phyloP scores from a whole-genome alignment of 2,113 vertebrate genomes.

The Syrrhaptes paradoxus region DNA sequence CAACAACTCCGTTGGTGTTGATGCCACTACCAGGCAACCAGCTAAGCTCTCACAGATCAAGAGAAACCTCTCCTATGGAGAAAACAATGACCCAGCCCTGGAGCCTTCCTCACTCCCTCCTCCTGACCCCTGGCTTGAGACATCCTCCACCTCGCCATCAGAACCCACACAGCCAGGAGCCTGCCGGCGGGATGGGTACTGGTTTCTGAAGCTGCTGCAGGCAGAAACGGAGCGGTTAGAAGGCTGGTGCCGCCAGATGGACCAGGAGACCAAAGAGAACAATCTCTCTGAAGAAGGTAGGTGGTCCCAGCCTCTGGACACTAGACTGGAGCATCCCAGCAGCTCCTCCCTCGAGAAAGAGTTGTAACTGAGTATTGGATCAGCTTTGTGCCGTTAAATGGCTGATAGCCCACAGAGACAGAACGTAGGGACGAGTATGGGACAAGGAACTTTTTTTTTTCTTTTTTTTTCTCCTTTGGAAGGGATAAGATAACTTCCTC shows the following conservation, averaged over 20 bases:
- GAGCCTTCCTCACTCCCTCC: slow-evolving; percentile 96
- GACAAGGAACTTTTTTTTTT: background rate
- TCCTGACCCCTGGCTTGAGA: slow-evolving; percentile 97
- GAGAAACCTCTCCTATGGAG: slow-evolving; percentile 96
- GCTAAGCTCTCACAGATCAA: slow-evolving; percentile 93
- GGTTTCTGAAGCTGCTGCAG: slow-evolving; percentile 98
- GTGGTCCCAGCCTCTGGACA: background rate
- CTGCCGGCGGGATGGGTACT: slow-evolving; percentile 93
- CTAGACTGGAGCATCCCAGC: background rate
- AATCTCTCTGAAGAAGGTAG: slow-evolving; percentile 95
- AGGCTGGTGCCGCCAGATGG: slow-evolving; percentile 99
- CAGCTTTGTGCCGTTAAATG: background rate
- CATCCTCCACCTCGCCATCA: slow-evolving; percentile 78
- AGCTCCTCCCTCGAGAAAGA: background rate
- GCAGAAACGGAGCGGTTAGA: slow-evolving; percentile 95
- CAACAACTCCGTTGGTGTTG: slow-evolving; percentile 81
- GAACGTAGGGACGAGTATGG: background rate
- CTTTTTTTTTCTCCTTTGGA: background rate
- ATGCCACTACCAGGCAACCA: slow-evolving; percentile 82
- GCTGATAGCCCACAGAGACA: background rate
- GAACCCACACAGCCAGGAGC: slow-evolving; percentile 77
- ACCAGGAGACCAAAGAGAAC: slow-evolving; percentile 98
- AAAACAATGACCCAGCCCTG: slow-evolving; percentile 92
- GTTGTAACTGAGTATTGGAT: background rate
- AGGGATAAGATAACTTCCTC: background rate